Base-by-base conservation (phyloP, 2,888 invertebrate species). In the Liodrosophila aerea region DNA sequence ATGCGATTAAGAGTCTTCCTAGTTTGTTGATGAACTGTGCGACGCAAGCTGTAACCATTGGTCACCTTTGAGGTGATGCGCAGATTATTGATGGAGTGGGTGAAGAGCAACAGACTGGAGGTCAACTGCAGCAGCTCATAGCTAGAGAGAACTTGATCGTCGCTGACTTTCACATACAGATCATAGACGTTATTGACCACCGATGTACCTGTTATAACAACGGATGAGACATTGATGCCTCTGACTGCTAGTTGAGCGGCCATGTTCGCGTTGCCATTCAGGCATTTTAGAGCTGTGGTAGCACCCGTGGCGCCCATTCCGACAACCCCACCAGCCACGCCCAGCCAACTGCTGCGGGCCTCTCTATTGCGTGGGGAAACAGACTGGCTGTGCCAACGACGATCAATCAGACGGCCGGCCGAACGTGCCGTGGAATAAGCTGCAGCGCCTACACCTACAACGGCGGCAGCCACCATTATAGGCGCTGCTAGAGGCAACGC, bases 21-120 rank as follows among this genome's bases (percentile, higher is more conserved):
- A 11, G 82, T 76, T 22, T 86, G 75, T 0, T 70, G 73, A 3
- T 76, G 74, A 2, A 88, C 44, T 0, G 64, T 76, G 0, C 57
- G 53, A 1, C 88, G 76, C 11, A 88, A 54, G 11, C 69, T 73
- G 7, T 68, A 64, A 18, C 86, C 80, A 41, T 76, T 65, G 15
- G 61, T 69, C 0, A 41, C 64, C 47, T 76, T 82, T 7, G 81
- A 63, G 22, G 85, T 85, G 9, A 87, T 58, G 22, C 85, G 87
- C 8, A 87, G 73, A 62, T 88, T 88, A 41, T 85, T 87, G 0
- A 81, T 58, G 2, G 88, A 87, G 43, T 88, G 88, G 0, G 88
- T 88, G 9, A 88, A 85, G 11, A 88, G 70, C 7, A 86, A 46
- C 12, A 88, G 45, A 7, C 84, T 85, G 8, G 87, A 85, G 16